Conservation (phyloP, 2,797 vertebrate species). For the Sebastes variabilis region DNA sequence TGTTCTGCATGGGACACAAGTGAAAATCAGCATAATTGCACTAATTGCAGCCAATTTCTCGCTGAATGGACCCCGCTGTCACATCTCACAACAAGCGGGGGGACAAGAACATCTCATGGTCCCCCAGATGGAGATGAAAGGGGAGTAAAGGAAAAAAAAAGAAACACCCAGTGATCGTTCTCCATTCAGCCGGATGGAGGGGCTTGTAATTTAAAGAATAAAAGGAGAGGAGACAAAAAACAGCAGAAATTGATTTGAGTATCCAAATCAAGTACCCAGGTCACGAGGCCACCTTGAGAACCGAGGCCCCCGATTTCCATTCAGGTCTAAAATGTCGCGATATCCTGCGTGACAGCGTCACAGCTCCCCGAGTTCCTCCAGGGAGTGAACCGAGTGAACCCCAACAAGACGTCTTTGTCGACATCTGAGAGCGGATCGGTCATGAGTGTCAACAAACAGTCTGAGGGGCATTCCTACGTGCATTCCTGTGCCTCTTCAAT, state of each 20-base stretch:
- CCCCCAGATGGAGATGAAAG: conserved; percentile 83
- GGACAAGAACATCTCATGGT: conserved; percentile 81
- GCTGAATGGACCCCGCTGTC: conserved; percentile 85
- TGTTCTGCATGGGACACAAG: conserved; percentile 85
- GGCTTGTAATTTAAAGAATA: conserved; percentile 75
- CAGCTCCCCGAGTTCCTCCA: conserved; percentile 51
- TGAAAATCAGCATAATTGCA: conserved; percentile 92
- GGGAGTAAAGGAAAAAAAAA: conserved; percentile 48
- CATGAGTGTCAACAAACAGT: conserved; percentile 78
- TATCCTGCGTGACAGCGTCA: conserved; percentile 74
- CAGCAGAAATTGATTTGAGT: conserved; percentile 73
- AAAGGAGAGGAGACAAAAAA: conserved; percentile 47
- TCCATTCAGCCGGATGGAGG: conserved; percentile 72
- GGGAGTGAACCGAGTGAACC: conserved; percentile 79
- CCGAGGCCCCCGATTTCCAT: conserved; percentile 65
- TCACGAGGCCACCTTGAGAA: conserved; percentile 71
- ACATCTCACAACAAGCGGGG: conserved; percentile 81
- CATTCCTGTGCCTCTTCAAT: conserved; percentile 74
- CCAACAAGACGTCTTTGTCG: conserved; percentile 82
- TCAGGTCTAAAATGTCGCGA: conserved; percentile 56
- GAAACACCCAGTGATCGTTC: conserved; percentile 76
- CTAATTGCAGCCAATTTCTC: conserved; percentile 88
- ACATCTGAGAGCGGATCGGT: conserved; percentile 70
- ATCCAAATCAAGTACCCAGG: conserved; percentile 78
- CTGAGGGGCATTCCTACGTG: conserved; percentile 74